These are phyloP conservation scores for Xanthia icteritia DNA, from an alignment of 2,888 invertebrate species.

Conservation along the genomic window DNA sequence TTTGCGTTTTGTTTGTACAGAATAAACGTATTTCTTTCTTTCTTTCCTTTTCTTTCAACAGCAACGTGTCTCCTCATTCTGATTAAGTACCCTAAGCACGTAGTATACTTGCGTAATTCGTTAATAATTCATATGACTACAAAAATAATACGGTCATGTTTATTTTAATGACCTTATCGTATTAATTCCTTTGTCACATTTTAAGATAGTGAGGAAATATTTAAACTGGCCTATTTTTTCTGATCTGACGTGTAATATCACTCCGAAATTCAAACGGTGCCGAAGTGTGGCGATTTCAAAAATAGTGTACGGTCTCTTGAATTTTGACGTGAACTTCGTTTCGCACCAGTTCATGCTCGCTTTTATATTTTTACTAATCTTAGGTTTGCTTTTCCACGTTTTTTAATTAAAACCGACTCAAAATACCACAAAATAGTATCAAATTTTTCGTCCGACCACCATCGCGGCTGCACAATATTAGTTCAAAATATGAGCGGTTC, in stretches of 20 bases:
- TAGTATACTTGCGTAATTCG: too few species aligned
- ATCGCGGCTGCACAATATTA: conserved; percentile 61
- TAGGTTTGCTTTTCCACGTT: neutral
- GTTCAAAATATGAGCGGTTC: conserved; percentile 75
- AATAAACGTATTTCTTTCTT: too few species aligned
- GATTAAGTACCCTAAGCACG: too few species aligned
- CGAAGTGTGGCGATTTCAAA: neutral
- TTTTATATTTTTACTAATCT: neutral
- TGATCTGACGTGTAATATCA: neutral
- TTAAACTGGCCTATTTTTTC: neutral
- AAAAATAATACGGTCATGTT: too few species aligned
- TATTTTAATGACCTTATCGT: neutral
- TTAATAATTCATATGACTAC: too few species aligned
- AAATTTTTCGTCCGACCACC: conserved; percentile 56
- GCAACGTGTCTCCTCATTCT: too few species aligned
- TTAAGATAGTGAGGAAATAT: neutral
- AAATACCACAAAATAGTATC: conserved; percentile 49
- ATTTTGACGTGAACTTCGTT: neutral
- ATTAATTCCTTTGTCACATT: too few species aligned
- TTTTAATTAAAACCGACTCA: conserved; percentile 48
- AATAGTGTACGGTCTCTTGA: neutral
- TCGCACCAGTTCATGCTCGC: neutral
- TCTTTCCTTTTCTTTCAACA: too few species aligned
- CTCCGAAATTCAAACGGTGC: neutral
- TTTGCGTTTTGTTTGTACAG: too few species aligned